Conservation (phyloP, 2,113 vertebrate genomes). For the Ancistrus triradiatus region DNA sequence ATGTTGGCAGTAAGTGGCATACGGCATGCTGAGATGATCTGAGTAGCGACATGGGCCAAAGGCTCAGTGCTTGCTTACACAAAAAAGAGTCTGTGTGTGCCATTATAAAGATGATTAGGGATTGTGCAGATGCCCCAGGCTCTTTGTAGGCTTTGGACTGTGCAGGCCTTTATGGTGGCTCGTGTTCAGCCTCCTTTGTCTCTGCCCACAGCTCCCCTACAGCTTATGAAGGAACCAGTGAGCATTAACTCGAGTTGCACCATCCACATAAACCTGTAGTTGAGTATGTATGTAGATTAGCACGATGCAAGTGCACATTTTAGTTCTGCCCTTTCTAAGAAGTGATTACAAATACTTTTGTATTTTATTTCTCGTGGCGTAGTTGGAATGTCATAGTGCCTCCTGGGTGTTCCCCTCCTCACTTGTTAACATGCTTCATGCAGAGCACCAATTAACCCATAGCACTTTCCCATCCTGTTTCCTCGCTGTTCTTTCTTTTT, state of each 20-base stretch:
- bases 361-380: conserved; percentile 78
- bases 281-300: conserved; percentile 19
- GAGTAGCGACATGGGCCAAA: conserved; percentile 27
- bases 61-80: conserved; percentile 19
- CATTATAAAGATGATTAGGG: conserved; percentile 55
- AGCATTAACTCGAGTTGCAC: conserved; percentile 10
- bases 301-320: too few relatives aligned
- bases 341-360: too few relatives aligned
- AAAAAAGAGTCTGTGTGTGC: conserved; percentile 45
- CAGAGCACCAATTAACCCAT: conserved; percentile 84
- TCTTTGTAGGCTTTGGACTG: conserved; percentile 1
- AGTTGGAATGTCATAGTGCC: conserved; percentile 76
- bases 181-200: conserved; percentile 47
- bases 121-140: conserved; percentile 48
- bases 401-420: conserved; percentile 84
- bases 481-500: too few relatives aligned
- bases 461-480: conserved; percentile 61
- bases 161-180: conserved; percentile 66
- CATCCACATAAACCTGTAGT: not conserved
- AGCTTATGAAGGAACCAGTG: conserved; percentile 17
- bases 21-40: not conserved
- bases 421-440: conserved; percentile 92
- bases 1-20: conserved; percentile 42
- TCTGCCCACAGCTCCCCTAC: not conserved
- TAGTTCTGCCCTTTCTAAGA: not conserved